Percentiles rank a stretch among this genome's conserved stretches.
phyloP scores from a whole-genome alignment of 2,888 invertebrate genomes.

The Monochamus alternatus region DNA sequence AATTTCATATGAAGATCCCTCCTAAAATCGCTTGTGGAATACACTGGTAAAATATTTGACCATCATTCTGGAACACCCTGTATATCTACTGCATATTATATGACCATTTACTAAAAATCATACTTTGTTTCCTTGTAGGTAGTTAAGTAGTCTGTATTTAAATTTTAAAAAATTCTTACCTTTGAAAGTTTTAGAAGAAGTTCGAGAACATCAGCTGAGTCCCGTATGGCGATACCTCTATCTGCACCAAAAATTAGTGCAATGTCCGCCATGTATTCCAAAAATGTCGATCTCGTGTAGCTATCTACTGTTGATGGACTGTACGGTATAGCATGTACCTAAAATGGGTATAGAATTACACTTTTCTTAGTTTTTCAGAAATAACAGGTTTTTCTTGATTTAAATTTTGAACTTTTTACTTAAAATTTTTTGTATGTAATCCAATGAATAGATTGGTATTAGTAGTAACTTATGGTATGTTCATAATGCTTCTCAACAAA shows the following conservation, averaged over 20 bases:
- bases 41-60: too few relatives aligned
- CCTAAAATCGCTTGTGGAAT: too few relatives aligned
- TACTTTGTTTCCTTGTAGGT: neutral
- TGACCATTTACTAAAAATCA: neutral
- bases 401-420: too few relatives aligned
- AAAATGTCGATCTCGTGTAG: constrained; percentile 58
- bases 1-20: too few relatives aligned
- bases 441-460: too few relatives aligned
- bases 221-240: constrained; percentile 58
- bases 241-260: constrained; percentile 63
- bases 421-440: too few relatives aligned
- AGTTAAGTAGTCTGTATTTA: neutral
- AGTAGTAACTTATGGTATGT: too few relatives aligned
- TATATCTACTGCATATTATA: too few relatives aligned
- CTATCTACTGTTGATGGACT: constrained; percentile 55
- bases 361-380: too few relatives aligned
- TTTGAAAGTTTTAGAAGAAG: constrained; percentile 63
- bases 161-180: constrained; percentile 52
- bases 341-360: constrained; percentile 35
- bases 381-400: too few relatives aligned
- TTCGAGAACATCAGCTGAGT: constrained; percentile 62
- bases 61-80: too few relatives aligned
- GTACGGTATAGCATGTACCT: constrained; percentile 59
- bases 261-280: constrained; percentile 65
- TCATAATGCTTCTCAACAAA: too few relatives aligned